Percentiles rank a stretch among this genome's conserved stretches.
Evolutionary conservation across 92 coral and sea anemone genomes (phyloP).

Genomic region (Hydrozoanthus gracilis): DNA sequence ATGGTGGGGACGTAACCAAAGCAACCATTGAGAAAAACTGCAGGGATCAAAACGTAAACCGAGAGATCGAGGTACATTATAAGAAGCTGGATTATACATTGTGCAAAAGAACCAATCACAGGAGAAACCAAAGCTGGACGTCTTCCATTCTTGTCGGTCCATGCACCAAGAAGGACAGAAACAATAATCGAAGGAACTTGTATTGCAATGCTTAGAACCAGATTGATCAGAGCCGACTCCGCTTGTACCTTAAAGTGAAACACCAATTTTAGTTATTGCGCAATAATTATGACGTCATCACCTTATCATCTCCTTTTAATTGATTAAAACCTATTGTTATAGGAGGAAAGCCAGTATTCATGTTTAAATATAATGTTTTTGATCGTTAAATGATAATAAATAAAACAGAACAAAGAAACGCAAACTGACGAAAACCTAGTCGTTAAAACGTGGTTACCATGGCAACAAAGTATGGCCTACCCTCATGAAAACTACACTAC

Average conservation of each 20-base stretch:
- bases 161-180: conserved; percentile 12
- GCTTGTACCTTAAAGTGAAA: background rate
- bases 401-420: too few species aligned
- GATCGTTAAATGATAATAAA: too few species aligned
- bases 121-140: conserved; percentile 31
- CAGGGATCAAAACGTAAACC: background rate
- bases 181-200: conserved; percentile 9
- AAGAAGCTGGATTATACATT: background rate
- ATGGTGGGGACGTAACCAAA: conserved; percentile 26
- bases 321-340: too few species aligned
- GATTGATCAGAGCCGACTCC: background rate
- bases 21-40: background rate
- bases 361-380: too few species aligned
- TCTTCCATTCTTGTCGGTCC: conserved; percentile 27
- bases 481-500: too few species aligned
- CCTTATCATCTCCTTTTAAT: background rate
- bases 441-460: too few species aligned
- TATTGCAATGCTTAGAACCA: background rate
- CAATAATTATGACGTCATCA: background rate
- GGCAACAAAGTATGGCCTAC: too few species aligned
- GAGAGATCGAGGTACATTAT: conserved; percentile 14
- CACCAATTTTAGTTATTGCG: too few species aligned
- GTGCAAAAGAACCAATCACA: background rate
- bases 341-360: too few species aligned
- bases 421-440: too few species aligned